These are phyloP conservation scores for Scophthalmus maximus DNA, from an alignment of 2,113 vertebrate species.

Conservation along the genomic window DNA sequence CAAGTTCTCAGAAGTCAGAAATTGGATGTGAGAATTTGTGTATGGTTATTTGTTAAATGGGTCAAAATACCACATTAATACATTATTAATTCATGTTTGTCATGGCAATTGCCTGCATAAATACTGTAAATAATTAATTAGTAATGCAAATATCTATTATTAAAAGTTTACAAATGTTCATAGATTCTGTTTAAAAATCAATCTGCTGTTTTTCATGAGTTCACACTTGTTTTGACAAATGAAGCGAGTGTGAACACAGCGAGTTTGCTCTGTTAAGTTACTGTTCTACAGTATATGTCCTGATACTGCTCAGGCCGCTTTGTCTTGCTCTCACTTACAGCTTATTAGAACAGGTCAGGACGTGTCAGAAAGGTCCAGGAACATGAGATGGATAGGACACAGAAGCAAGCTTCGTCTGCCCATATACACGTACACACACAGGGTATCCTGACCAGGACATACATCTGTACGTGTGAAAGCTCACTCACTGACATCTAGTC, in stretches of 20 bases:
- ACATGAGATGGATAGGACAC: slow-evolving; percentile 18
- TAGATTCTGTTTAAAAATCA: not conserved
- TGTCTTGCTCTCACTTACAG: slow-evolving; percentile 49
- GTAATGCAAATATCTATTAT: slow-evolving; percentile 7
- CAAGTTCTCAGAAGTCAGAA: not conserved
- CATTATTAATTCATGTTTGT: not conserved
- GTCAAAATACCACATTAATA: not conserved
- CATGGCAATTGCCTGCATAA: not conserved
- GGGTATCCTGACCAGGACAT: not conserved
- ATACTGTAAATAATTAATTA: slow-evolving; percentile 8
- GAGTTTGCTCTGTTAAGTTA: too few relatives aligned
- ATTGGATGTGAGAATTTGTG: not conserved
- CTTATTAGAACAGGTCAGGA: slow-evolving; percentile 36
- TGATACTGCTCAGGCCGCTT: not conserved
- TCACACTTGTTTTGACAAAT: not conserved
- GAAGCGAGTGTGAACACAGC: too few relatives aligned
- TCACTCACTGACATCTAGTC: not conserved
- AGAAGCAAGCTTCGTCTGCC: slow-evolving; percentile 18
- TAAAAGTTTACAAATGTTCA: not conserved
- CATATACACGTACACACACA: slow-evolving; percentile 13
- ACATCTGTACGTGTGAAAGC: not conserved
- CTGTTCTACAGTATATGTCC: too few relatives aligned
- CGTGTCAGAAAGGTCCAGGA: slow-evolving; percentile 27
- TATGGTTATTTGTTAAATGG: not conserved
- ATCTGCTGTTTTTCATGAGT: not conserved